These are phyloP conservation scores for Siniperca undulata DNA, from an alignment of 2,797 vertebrate genomes.

Conservation along the genomic window DNA sequence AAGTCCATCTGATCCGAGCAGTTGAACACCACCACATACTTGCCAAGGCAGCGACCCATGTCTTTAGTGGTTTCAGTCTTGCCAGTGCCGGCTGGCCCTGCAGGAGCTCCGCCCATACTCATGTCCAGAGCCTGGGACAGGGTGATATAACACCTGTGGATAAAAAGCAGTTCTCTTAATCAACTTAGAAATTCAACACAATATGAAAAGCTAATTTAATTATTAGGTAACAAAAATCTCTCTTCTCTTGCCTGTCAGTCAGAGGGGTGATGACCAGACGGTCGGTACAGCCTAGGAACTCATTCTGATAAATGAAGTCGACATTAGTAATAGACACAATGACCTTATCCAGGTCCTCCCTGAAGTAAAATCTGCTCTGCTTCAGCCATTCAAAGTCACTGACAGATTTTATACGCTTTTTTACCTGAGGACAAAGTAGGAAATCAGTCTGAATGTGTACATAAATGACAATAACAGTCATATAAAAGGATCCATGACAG, in stretches of 20 bases:
- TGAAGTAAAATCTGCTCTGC: conserved; percentile 94
- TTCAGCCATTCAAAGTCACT: conserved; percentile 95
- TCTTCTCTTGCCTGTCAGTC: conserved; percentile 85
- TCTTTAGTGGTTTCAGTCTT: conserved; percentile 91
- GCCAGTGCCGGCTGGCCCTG: conserved; percentile 85
- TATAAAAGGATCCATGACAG: conserved; percentile 3
- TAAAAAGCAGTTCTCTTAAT: conserved; percentile 27
- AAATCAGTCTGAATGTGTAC: not conserved
- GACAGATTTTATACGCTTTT: conserved; percentile 87
- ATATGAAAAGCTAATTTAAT: not conserved
- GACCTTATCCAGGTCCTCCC: conserved; percentile 89
- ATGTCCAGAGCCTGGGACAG: conserved; percentile 90
- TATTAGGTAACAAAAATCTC: not conserved
- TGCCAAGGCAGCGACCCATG: conserved; percentile 91
- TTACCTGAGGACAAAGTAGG: conserved; percentile 51
- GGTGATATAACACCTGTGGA: conserved; percentile 91
- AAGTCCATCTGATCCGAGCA: conserved; percentile 95
- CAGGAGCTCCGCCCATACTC: conserved; percentile 92
- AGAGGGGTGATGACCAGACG: conserved; percentile 94
- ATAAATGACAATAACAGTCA: not conserved
- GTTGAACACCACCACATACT: conserved; percentile 93
- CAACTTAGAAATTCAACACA: not conserved
- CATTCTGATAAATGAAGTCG: conserved; percentile 92
- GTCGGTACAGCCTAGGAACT: conserved; percentile 94
- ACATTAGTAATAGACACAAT: conserved; percentile 92